phyloP scores from a whole-genome alignment of 2,113 vertebrate species.

The Cisticola juncidis region DNA sequence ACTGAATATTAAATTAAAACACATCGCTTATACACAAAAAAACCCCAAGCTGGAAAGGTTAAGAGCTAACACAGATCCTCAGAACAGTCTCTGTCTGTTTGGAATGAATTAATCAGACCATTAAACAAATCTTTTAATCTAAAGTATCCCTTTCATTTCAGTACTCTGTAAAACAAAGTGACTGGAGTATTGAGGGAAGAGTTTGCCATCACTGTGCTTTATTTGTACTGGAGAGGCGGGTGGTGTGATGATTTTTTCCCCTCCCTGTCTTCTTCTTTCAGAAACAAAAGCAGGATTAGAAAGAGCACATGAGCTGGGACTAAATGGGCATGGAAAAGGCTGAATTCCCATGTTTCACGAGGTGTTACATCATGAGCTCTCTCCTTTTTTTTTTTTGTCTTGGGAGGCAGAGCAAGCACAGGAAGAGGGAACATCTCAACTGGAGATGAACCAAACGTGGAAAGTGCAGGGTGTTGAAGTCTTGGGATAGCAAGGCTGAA shows the following conservation, averaged over 20 bases:
- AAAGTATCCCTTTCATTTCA: conserved; percentile 76
- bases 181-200: conserved; percentile 43
- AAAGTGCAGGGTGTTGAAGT: rapidly evolving
- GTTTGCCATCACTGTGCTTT: neutral
- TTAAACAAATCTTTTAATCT: conserved; percentile 80
- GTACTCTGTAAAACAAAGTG: conserved; percentile 68
- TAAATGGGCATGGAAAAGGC: neutral
- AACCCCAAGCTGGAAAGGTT: conserved; percentile 66
- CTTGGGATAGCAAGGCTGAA: rapidly evolving
- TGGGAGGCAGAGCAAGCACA: neutral
- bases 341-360: rapidly evolving
- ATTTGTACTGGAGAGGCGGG: neutral
- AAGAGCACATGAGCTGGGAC: neutral
- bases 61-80: conserved; percentile 66
- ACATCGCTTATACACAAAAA: conserved; percentile 12
- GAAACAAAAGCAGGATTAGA: neutral
- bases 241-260: neutral
- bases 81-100: conserved; percentile 69
- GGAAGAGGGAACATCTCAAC: neutral
- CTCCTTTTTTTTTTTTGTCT: neutral
- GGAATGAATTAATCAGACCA: conserved; percentile 79
- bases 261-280: neutral
- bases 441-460: neutral
- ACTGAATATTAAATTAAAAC: conserved; percentile 69
- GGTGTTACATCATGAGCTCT: neutral